Conservation (phyloP, 1,140 invertebrate species). For the Drosophila seguyi region DNA sequence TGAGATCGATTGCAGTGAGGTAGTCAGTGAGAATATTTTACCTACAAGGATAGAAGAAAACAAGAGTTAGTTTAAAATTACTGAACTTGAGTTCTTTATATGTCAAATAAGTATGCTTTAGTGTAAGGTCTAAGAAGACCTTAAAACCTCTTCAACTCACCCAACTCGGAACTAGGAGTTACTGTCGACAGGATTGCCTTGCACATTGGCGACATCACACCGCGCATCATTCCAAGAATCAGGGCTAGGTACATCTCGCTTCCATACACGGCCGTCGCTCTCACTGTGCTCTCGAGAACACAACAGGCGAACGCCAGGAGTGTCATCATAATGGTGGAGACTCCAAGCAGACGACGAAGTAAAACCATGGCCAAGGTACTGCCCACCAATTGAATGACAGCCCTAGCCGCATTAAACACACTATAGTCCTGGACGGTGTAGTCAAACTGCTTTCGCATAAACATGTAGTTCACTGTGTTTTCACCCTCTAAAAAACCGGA, state of each 20-base stretch:
- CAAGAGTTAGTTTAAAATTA: not conserved
- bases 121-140: not conserved
- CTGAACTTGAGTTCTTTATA: too few species aligned
- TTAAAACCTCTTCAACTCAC: conserved; percentile 84
- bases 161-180: conserved; percentile 88
- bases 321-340: conserved; percentile 71
- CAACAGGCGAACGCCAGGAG: conserved; percentile 78
- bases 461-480: conserved; percentile 87
- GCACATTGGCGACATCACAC: conserved; percentile 87
- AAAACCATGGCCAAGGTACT: conserved; percentile 86
- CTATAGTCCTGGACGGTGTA: conserved; percentile 89
- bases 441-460: conserved; percentile 88
- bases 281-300: conserved; percentile 85
- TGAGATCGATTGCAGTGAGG: conserved; percentile 87
- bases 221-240: conserved; percentile 86
- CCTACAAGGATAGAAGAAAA: conserved; percentile 68
- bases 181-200: conserved; percentile 89
- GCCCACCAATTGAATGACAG: conserved; percentile 86
- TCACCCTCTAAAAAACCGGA: conserved; percentile 75
- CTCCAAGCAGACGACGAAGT: conserved; percentile 85
- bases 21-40: conserved; percentile 88
- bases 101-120: too few species aligned
- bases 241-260: conserved; percentile 88
- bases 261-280: conserved; percentile 86
- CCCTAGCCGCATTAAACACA: conserved; percentile 86